These are phyloP conservation scores for Cyphomyrus plagiostoma DNA, from an alignment of 2,113 vertebrate genomes.

Conservation along the genomic window DNA sequence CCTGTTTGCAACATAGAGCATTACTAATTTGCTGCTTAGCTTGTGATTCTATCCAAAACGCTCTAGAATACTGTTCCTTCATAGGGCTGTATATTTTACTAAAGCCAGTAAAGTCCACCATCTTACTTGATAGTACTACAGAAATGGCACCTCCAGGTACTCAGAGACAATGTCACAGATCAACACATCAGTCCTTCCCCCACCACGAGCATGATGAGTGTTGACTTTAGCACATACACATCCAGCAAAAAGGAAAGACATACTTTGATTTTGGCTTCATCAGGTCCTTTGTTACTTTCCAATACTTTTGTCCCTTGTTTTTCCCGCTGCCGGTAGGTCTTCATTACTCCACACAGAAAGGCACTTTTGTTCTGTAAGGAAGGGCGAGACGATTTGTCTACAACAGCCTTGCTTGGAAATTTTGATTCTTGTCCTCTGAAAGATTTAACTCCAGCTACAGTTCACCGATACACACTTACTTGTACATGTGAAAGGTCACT, in stretches of 20 bases:
- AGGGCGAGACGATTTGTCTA: not conserved
- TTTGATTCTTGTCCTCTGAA: not conserved
- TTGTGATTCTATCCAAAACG: not conserved
- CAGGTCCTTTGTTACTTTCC: conserved; percentile 98
- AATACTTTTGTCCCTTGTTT: conserved; percentile 99
- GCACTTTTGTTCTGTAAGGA: conserved; percentile 96
- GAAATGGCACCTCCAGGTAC: not conserved
- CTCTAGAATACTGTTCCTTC: not conserved
- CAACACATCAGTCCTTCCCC: not conserved
- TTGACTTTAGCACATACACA: not conserved
- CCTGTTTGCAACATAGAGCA: not conserved
- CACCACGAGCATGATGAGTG: not conserved
- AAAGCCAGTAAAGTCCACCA: not conserved
- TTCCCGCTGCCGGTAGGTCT: conserved; percentile 98
- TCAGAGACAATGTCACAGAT: not conserved
- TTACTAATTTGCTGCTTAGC: not conserved
- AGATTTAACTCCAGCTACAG: not conserved
- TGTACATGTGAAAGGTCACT: conserved; percentile 99
- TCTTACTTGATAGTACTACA: not conserved
- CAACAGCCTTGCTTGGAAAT: not conserved
- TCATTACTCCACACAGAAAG: conserved; percentile 99
- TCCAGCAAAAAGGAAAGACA: conserved; percentile 26
- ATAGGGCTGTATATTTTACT: not conserved
- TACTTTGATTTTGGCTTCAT: conserved; percentile 99
- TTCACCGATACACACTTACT: conserved; percentile 50